Base-by-base conservation (phyloP, 2,797 vertebrate species). In the Sebastes alutus region DNA sequence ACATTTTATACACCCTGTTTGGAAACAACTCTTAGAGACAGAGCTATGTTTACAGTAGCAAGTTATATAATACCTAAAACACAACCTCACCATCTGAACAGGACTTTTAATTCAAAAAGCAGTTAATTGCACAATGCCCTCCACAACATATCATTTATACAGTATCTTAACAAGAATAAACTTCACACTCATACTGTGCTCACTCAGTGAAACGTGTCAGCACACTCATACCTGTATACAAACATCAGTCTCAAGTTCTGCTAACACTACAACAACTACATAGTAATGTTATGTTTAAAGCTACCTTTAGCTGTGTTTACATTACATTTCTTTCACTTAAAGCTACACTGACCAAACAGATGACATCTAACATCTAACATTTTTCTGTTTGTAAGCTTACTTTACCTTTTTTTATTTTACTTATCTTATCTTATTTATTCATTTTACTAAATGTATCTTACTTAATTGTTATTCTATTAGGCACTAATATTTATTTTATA, bases 341-440 rank as follows among this genome's bases (percentile, higher is more conserved):
- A 7, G 22, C 30, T 12, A 22, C 22, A 14, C 30, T 25, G 16
- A 55, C 12, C 8, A 8, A 42, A 42, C 52, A 27, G 0, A 29
- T 7, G 1, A 7, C 10, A 14, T 38, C 12, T 35, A 35, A 10
- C 10, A 14, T 35, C 33, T 35, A 38, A 38, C 12, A 38, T 38
- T 13, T 38, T 38, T 38, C 12, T 38, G 35, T 38, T 38, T 38
- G 12, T 0, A 1, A 38, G 35, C 4, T 38, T 38, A 38, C 35
- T 38, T 38, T 38, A 38, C 35, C 12, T 38, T 38, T 13, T 13
- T 35, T 35, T 35, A 35, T 35, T 35, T 35, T 1, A 35, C 35
- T 35, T 1, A 35, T 35, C 33, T 35, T 0, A 35, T 35, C 35
- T 35, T 13, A 35, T 35, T 35, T 35, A 35, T 0, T 35, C 2